Percentiles rank a stretch among this genome's conserved stretches.
Evolutionary conservation across 2,888 invertebrate genomes (phyloP).

Genomic region (Drosophila dives): DNA sequence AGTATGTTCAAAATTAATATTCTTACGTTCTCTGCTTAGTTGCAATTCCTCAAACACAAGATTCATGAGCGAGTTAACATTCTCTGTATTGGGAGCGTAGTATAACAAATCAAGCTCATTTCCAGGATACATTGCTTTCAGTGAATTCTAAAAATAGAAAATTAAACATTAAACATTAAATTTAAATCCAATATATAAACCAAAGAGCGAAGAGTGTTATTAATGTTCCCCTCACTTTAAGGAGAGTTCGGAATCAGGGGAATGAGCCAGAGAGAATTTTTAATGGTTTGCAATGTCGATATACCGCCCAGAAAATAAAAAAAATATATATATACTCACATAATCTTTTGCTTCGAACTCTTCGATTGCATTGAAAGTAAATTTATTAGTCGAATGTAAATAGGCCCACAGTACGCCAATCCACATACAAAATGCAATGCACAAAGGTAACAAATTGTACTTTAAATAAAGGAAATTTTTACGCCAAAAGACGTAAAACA

Average conservation of each 20-base stretch:
- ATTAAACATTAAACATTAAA: neutral
- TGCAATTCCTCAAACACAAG: conserved; percentile 66
- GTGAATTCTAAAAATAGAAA: conserved; percentile 48
- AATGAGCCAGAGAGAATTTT: neutral
- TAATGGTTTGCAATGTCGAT: too few relatives aligned
- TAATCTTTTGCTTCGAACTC: conserved; percentile 49
- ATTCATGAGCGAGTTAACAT: conserved; percentile 72
- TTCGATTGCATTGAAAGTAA: neutral
- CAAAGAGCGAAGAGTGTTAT: neutral
- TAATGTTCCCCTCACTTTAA: neutral
- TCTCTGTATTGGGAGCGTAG: conserved; percentile 66
- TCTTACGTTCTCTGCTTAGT: conserved; percentile 67
- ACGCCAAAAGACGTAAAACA: conserved; percentile 71
- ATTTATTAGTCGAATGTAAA: conserved; percentile 57
- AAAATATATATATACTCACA: conserved; percentile 38
- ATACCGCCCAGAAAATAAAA: neutral
- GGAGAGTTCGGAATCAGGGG: neutral
- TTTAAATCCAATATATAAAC: neutral
- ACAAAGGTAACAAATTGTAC: conserved; percentile 61
- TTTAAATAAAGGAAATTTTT: conserved; percentile 77
- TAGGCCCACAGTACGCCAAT: conserved; percentile 53
- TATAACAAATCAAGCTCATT: conserved; percentile 74
- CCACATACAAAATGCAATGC: conserved; percentile 49
- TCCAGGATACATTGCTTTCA: conserved; percentile 65
- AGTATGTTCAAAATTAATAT: neutral